Base-by-base conservation (phyloP, 2,797 vertebrate genomes). In the Phrynocephalus vlangalii region DNA sequence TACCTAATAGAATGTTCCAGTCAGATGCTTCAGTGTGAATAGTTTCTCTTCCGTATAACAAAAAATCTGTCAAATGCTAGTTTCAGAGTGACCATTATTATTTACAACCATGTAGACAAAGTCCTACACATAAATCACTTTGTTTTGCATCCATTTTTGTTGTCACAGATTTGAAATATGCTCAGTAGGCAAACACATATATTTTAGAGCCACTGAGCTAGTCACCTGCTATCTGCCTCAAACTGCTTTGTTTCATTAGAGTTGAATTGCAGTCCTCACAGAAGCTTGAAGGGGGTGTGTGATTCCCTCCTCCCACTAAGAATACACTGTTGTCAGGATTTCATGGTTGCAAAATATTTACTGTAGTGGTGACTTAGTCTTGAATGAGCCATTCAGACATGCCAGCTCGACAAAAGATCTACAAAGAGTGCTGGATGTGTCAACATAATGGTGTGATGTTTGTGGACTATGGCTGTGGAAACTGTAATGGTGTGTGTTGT, bases 41-140 rank as follows among this genome's bases (percentile, higher is more conserved):
- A 33, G 5, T 68, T 85, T 71, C 50, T 87, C 83, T 86, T 88
- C 89, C 86, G 79, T 87, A 86, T 3, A 3, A 44, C 2, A 80
- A 68, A 66, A 71, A 15, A 6, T 1, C 90, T 67, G 3, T 1
- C 20, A 87, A 81, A 88, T 70, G 16, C 63, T 80, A 0, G 1
- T 4, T 33, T 71, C 79, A 71, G 73, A 7, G 84, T 28, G 82
- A 67, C 60, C 8, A 13, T 38, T 44, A 60, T 80, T 91, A 26
- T 77, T n/a, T 83, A 86, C 1, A 2, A 56, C 1, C 48, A 83
- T 81, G 0, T 63, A 56, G 86, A 9, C 60, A 92, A 88, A 92
- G 50, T 50, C 56, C 77, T 6, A 16, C 1, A 66, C 0, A 33
- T 76, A 70, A 0, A 0, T 66, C 3, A 71, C 38, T 86, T 63